Evolutionary conservation across 1,140 invertebrate genomes (phyloP).

Genomic region (Trypoxylus dichotomus): DNA sequence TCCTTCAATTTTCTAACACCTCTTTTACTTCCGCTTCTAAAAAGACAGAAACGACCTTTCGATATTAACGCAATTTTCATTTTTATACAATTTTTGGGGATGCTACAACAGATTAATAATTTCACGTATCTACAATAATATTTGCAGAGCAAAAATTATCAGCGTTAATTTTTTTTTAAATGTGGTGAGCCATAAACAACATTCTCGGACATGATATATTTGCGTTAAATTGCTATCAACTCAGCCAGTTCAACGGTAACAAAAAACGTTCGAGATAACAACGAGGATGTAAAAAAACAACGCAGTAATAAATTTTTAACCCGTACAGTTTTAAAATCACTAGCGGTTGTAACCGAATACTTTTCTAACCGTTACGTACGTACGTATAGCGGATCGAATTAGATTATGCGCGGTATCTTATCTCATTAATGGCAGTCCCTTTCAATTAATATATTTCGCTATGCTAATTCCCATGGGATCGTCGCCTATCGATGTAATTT

Average conservation of each 20-base stretch:
- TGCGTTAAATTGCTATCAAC: slow-evolving; percentile 3
- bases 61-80: too few species aligned
- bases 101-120: neutral
- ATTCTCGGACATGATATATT: neutral
- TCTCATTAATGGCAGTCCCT: slow-evolving; percentile 40
- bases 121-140: neutral
- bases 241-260: neutral
- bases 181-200: neutral
- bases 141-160: neutral
- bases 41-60: too few species aligned
- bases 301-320: slow-evolving; percentile 1
- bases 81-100: neutral
- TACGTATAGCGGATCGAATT: slow-evolving; percentile 33
- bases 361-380: neutral
- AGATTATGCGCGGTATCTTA: slow-evolving; percentile 37
- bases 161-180: neutral
- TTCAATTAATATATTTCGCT: neutral
- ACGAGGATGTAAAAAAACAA: neutral
- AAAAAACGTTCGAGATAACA: neutral
- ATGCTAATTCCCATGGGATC: slow-evolving; percentile 39
- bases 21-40: too few species aligned
- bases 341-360: neutral
- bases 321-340: neutral
- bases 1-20: too few species aligned
- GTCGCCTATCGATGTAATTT: slow-evolving; percentile 41